These are phyloP conservation scores for Acrocephalus kingi DNA, from an alignment of 2,113 vertebrate species.

Conservation along the genomic window DNA sequence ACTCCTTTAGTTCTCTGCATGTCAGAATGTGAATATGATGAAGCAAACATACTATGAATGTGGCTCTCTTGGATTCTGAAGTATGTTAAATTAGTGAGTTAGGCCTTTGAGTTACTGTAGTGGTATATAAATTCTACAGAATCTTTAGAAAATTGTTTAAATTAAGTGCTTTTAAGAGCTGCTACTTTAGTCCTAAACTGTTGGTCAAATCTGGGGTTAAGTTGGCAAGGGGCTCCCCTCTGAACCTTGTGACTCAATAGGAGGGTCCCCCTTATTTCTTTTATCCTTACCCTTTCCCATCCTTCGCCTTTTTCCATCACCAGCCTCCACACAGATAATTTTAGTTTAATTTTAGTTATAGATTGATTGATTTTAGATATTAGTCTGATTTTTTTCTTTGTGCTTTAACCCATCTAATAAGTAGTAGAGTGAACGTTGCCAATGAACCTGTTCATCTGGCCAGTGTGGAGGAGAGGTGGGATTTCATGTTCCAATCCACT, in stretches of 20 bases:
- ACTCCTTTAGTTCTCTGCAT: neutral
- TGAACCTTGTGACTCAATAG: neutral
- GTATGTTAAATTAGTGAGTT: neutral
- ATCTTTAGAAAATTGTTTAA: neutral
- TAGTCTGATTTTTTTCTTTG: neutral
- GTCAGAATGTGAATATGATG: accelerated
- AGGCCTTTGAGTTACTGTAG: neutral
- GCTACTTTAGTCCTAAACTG: neutral
- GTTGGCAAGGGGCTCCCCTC: neutral
- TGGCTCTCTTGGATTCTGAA: neutral
- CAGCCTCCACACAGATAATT: neutral
- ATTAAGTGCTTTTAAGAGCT: neutral
- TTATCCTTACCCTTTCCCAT: neutral
- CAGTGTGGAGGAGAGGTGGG: too few species aligned
- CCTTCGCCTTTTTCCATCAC: neutral
- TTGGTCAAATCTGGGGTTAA: neutral
- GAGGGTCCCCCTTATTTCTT: neutral
- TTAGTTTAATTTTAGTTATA: neutral
- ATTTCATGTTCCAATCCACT: too few species aligned
- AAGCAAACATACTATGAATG: neutral
- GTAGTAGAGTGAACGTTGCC: neutral
- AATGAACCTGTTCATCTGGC: neutral
- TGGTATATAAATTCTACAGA: neutral
- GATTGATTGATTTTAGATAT: neutral
- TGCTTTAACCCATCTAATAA: neutral